A percentile compares a stretch with the other conserved stretches of the same genome.
phyloP scores from a whole-genome alignment of 2,113 vertebrate species.

The Vireo altiloquus region DNA sequence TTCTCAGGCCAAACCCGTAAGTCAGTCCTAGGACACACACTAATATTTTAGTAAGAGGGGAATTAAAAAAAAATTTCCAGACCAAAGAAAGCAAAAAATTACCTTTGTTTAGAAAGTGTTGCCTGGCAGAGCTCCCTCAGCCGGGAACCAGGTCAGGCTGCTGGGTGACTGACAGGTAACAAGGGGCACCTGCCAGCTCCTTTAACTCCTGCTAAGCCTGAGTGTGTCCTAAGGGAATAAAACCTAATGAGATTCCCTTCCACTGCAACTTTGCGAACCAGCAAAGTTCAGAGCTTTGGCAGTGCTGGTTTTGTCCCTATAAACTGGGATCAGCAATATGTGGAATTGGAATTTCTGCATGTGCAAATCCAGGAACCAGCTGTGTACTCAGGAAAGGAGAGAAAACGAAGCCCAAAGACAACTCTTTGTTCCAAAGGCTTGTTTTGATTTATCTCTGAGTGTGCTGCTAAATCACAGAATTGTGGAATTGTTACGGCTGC shows the following conservation, averaged over 20 bases:
- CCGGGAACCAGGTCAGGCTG: background rate
- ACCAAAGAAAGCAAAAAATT: background rate
- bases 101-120: fast-evolving
- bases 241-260: background rate
- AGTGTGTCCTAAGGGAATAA: background rate
- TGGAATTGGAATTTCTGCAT: background rate
- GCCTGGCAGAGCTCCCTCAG: background rate
- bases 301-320: background rate
- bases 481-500: background rate
- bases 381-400: fast-evolving
- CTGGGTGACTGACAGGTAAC: background rate
- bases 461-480: background rate
- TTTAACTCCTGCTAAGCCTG: background rate
- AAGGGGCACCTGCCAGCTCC: background rate
- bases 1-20: background rate
- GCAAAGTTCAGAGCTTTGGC: background rate
- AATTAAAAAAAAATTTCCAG: background rate
- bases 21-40: background rate
- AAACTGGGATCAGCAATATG: fast-evolving
- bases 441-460: background rate
- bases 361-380: background rate
- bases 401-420: background rate
- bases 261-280: background rate
- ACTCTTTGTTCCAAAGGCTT: background rate
- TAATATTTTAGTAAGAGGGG: background rate